A percentile compares a stretch with the other conserved stretches of the same genome.
These are phyloP conservation scores for Mallotus villosus DNA, from an alignment of 2,797 vertebrate genomes.

Conservation along the genomic window DNA sequence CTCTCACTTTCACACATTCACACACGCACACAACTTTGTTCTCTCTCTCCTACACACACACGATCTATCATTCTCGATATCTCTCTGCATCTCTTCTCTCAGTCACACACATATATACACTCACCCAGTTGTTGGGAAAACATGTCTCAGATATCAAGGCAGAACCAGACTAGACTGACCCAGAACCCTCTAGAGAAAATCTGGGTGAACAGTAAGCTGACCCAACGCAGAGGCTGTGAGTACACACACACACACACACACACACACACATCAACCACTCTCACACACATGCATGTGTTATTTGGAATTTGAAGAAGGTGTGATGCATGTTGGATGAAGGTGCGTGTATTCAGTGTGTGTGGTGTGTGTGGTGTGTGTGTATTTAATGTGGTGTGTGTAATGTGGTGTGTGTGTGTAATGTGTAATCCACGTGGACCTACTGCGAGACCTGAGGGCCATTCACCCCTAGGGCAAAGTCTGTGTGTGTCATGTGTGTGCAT, in stretches of 20 bases:
- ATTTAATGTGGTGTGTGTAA: background rate
- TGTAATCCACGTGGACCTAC: background rate
- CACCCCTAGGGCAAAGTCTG: constrained; percentile 31
- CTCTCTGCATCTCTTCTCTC: background rate
- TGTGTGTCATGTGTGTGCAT: constrained; percentile 2
- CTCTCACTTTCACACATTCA: constrained; percentile 32
- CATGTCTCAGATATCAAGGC: constrained; percentile 60
- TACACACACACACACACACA: constrained; percentile 40
- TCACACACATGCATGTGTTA: background rate
- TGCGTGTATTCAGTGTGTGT: background rate
- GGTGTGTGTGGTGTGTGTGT: background rate
- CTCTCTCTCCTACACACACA: constrained; percentile 24
- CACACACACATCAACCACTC: constrained; percentile 8
- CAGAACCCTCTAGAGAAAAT: constrained; percentile 85
- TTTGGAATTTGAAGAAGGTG: background rate
- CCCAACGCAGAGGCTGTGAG: constrained; percentile 84
- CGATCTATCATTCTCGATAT: constrained; percentile 13
- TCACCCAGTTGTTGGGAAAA: constrained; percentile 17
- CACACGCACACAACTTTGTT: constrained; percentile 2
- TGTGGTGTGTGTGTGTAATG: background rate
- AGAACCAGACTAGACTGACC: constrained; percentile 67
- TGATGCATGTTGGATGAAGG: background rate
- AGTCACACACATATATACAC: constrained; percentile 7
- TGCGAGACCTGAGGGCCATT: constrained; percentile 41
- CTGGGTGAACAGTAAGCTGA: constrained; percentile 77